Evolutionary conservation across 2,797 vertebrate species (phyloP), one percentile per base, ranked within the genome.

Genomic region (Taeniopygia guttata): DNA sequence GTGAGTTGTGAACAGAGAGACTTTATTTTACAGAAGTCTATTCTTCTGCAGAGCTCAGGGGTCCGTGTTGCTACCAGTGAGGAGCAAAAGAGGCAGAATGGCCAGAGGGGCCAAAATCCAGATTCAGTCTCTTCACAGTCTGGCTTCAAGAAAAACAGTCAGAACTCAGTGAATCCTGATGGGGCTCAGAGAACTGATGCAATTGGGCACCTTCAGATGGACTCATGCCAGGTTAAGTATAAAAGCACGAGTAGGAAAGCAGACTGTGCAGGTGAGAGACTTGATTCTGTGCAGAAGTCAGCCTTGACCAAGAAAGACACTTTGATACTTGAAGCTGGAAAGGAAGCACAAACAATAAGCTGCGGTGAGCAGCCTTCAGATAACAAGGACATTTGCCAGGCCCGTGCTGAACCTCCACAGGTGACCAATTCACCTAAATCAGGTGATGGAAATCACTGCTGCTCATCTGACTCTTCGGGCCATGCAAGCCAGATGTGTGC

Each of bases 1-100:
- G 94, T 96, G 40, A 97, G 54, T 16, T 84, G 94, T 69, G 97
- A 98, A 56, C 98, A 98, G 45, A 98, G 97, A 88, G 98, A 98
- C 84, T 96, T 98, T 84, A 97, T 98, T 90, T 97, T 98, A 81
- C 97, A 97, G 91, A 98, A 98, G 79, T 98, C 97, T 27, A 42
- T 98, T 40, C 93, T 98, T 76, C 95, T 98, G 52, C 97, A 98
- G 91, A 97, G 94, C 70, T 94, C 96, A 45, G 98, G 98, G 34
- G 96, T 98, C 45, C 55, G 60, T 12, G 96, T 98, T 95, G 83
- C 95, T 54, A 96, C 97, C 42, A 81, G 78, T 55, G 96, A 98
- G 54, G 98, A 98, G 22, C 90, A 96, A 63, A 90, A 63, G 36
- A 29, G 7, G 18, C 93, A 90, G 73, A 90, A 77, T 29, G 46